Conservation (phyloP, 2,113 vertebrate genomes). For the Stictonetta naevosa region DNA sequence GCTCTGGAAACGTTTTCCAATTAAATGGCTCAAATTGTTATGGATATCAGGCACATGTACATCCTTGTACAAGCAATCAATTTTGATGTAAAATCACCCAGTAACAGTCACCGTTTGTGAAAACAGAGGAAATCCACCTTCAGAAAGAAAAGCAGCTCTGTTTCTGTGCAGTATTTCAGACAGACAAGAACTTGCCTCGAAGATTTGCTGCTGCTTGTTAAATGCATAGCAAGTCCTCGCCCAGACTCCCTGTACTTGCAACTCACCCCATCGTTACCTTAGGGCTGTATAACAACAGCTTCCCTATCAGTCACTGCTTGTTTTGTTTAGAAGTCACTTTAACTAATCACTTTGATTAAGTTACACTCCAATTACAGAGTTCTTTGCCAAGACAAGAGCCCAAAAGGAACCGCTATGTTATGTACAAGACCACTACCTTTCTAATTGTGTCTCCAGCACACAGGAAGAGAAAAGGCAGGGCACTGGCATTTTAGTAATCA, state of each 20-base stretch:
- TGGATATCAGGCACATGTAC: not conserved
- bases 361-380: not conserved
- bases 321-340: not conserved
- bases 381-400: not conserved
- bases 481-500: not conserved
- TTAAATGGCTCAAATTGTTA: not conserved
- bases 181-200: not conserved
- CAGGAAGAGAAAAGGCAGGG: not conserved
- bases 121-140: not conserved
- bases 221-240: accelerated
- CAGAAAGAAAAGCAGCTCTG: not conserved
- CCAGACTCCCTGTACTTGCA: not conserved
- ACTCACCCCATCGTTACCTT: not conserved
- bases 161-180: not conserved
- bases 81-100: not conserved
- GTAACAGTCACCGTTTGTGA: not conserved
- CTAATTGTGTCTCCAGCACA: not conserved
- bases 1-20: not conserved
- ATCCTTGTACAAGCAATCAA: not conserved
- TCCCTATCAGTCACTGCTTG: not conserved
- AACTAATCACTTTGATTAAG: not conserved
- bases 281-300: not conserved
- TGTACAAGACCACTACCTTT: not conserved
- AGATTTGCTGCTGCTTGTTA: not conserved
- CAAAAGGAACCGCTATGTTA: not conserved